phyloP scores from a whole-genome alignment of 2,888 invertebrate species.

The Hyalella azteca region DNA sequence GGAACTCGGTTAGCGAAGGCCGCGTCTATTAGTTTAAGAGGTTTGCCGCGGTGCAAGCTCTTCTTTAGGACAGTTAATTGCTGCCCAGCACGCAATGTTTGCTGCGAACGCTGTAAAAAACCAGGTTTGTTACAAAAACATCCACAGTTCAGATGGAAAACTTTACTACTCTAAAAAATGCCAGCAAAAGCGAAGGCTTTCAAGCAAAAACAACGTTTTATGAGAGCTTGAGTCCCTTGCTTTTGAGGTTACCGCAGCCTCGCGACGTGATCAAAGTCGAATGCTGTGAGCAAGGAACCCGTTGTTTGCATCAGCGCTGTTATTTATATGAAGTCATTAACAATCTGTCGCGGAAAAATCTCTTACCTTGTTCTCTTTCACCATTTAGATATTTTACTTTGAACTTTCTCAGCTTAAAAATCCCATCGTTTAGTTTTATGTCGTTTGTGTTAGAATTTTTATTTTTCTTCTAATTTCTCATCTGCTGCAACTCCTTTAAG shows the following conservation, averaged over 20 bases:
- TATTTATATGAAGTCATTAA: background rate
- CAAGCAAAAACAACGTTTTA: slow-evolving; percentile 2
- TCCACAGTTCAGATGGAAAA: slow-evolving; percentile 23
- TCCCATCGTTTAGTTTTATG: too few relatives aligned
- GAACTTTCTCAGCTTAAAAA: too few relatives aligned
- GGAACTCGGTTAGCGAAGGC: background rate
- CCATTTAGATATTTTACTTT: too few relatives aligned
- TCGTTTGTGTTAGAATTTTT: too few relatives aligned
- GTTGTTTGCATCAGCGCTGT: background rate
- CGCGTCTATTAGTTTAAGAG: slow-evolving; percentile 28
- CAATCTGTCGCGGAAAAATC: background rate
- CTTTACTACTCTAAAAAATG: background rate
- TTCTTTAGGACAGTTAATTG: slow-evolving; percentile 28
- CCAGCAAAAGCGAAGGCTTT: background rate
- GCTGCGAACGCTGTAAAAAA: slow-evolving; percentile 2
- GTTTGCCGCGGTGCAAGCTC: background rate
- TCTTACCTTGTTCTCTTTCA: too few relatives aligned
- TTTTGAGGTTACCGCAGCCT: slow-evolving; percentile 4
- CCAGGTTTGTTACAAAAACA: slow-evolving; percentile 2
- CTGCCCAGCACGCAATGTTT: slow-evolving; percentile 23
- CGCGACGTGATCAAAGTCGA: background rate
- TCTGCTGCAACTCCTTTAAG: too few relatives aligned
- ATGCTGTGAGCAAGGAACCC: too few relatives aligned
- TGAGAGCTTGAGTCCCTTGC: background rate
- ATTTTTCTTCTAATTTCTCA: too few relatives aligned